Evolutionary conservation across 2,888 invertebrate species (phyloP), one percentile per base, ranked within the genome.

Genomic region (Lutraria lutraria): DNA sequence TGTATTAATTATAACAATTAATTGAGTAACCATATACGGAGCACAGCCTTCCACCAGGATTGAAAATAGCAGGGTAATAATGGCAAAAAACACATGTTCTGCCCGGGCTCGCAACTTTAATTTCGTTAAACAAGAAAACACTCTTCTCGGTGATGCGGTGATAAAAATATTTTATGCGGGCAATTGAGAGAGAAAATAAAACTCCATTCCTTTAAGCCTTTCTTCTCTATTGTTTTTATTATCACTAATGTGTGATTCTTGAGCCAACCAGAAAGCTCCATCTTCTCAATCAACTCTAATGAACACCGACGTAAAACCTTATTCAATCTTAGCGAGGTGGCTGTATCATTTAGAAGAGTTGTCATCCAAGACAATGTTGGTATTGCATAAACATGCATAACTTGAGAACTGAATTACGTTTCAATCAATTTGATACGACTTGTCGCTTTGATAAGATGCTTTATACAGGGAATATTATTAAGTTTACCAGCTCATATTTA

Each of bases 171-270:
- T 68, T 68, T 25, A 68, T 68, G 12, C 25, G 63, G 25, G 13
- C 25, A 25, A 56, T 15, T 56, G 56, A 13, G 8, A 25, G n/a
- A 25, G n/a, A 12, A 68, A 21, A 68, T 68, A 68, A 68, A 68
- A n/a, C 63, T 3, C 25, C n/a, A 12, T 10, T 68, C 63, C 13
- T 68, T n/a, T 12, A 68, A n/a, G 25, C 21, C 25, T 6, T 25
- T 68, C 63, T 68, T 25, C 63, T 68, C 25, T 68, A 25, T 25
- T 25, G 63, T 68, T 68, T 63, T 68, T 68, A 68, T 68, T n/a
- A 25, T 68, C 63, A 13, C 63, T 68, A 68, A 68, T 68, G 63
- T 25, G 63, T 68, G n/a, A 25, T 68, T 12, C 63, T 68, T 25
- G 63, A n/a, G 63, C n/a, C 63, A n/a, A 68, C 25, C 63, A 68